phyloP scores from a whole-genome alignment of 2,113 vertebrate species.

The Sapayoa aenigma region DNA sequence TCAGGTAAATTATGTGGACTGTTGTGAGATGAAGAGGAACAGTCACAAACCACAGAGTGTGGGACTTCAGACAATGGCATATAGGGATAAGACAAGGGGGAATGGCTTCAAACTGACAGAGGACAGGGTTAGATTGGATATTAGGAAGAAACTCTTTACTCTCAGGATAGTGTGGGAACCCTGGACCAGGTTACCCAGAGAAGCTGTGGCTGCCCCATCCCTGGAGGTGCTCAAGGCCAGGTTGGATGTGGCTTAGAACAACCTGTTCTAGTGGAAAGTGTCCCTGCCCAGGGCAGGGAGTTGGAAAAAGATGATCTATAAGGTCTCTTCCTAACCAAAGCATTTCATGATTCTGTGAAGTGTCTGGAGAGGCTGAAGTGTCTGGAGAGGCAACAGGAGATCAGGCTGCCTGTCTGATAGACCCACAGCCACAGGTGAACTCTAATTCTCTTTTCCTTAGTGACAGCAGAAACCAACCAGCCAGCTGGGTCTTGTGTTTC shows the following conservation, averaged over 20 bases:
- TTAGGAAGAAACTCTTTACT: background rate
- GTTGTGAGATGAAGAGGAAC: background rate
- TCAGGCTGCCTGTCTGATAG: background rate
- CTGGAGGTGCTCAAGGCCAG: background rate
- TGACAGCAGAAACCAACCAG: background rate
- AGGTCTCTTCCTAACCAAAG: background rate
- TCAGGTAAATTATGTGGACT: background rate
- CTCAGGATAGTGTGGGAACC: background rate
- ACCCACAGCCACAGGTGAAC: background rate
- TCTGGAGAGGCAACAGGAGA: background rate
- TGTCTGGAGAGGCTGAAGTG: background rate
- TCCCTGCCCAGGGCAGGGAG: rapidly evolving
- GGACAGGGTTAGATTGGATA: background rate
- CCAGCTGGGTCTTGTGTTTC: background rate
- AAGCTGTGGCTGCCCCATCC: background rate
- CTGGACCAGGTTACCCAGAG: background rate
- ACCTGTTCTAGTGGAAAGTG: background rate
- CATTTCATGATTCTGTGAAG: background rate
- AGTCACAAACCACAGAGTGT: background rate
- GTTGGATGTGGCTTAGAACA: rapidly evolving
- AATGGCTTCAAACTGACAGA: background rate
- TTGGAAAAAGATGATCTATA: background rate
- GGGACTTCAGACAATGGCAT: background rate
- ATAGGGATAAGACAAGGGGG: background rate
- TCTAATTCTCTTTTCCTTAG: background rate